Evolutionary conservation across 2,113 vertebrate genomes (phyloP).

Genomic region (Catharus bicknelli): DNA sequence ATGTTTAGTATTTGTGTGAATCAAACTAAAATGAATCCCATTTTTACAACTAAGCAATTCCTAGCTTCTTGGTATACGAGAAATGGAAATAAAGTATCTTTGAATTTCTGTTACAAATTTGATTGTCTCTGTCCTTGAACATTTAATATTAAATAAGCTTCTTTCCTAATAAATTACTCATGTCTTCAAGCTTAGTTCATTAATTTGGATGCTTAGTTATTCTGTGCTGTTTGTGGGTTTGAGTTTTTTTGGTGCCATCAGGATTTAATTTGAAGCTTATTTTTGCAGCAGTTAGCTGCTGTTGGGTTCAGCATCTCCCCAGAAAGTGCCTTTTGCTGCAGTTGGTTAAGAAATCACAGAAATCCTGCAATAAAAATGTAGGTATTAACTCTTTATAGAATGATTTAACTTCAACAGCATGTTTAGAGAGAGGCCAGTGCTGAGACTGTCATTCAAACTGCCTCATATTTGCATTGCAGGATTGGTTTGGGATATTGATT

Average conservation of each 20-base stretch:
- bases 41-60: conserved; percentile 82
- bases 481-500: background rate
- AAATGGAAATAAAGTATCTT: conserved; percentile 85
- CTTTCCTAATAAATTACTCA: conserved; percentile 80
- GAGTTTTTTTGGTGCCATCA: background rate
- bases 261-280: background rate
- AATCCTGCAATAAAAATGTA: background rate
- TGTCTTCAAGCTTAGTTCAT: conserved; percentile 73
- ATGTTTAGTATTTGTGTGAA: conserved; percentile 82
- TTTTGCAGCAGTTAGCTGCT: background rate
- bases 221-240: background rate
- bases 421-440: background rate
- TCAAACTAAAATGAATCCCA: conserved; percentile 75
- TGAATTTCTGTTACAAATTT: conserved; percentile 82
- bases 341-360: background rate
- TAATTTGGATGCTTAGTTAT: conserved; percentile 63
- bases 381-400: background rate
- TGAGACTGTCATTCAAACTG: background rate
- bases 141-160: conserved; percentile 75
- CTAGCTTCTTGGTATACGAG: conserved; percentile 79
- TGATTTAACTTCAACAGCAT: background rate
- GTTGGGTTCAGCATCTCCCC: background rate
- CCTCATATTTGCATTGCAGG: background rate
- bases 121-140: conserved; percentile 82
- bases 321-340: background rate